phyloP scores from a whole-genome alignment of 2,113 vertebrate species.

The Tauraco erythrolophus region DNA sequence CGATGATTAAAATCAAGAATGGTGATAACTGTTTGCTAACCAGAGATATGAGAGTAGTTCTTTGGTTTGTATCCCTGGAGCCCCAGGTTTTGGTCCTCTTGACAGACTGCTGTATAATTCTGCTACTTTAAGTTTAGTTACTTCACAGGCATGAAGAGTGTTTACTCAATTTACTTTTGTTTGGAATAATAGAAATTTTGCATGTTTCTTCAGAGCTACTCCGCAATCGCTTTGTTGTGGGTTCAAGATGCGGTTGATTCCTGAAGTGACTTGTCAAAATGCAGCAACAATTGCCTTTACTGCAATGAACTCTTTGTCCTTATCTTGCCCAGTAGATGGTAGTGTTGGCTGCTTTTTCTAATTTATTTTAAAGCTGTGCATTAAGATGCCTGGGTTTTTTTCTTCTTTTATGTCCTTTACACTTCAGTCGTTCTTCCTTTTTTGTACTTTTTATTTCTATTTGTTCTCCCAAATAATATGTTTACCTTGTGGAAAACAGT shows the following conservation, averaged over 20 bases:
- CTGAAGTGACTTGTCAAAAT: not conserved
- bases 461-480: not conserved
- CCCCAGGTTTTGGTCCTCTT: not conserved
- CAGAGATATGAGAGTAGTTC: not conserved
- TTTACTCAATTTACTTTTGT: not conserved
- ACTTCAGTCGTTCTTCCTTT: not conserved
- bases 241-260: not conserved
- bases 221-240: not conserved
- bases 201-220: not conserved
- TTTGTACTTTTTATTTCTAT: not conserved
- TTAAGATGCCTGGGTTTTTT: not conserved
- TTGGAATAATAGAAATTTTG: not conserved
- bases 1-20: not conserved
- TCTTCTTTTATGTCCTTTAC: not conserved
- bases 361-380: slow-evolving; percentile 31
- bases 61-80: not conserved
- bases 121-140: not conserved
- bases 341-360: slow-evolving; percentile 74
- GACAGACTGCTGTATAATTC: not conserved
- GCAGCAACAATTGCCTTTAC: not conserved
- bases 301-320: slow-evolving; percentile 49
- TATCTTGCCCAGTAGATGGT: slow-evolving; percentile 82
- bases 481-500: not conserved
- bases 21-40: not conserved
- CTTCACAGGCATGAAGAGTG: not conserved